Conservation (phyloP, 2,888 invertebrate species). For the Anagyrus pseudococci region DNA sequence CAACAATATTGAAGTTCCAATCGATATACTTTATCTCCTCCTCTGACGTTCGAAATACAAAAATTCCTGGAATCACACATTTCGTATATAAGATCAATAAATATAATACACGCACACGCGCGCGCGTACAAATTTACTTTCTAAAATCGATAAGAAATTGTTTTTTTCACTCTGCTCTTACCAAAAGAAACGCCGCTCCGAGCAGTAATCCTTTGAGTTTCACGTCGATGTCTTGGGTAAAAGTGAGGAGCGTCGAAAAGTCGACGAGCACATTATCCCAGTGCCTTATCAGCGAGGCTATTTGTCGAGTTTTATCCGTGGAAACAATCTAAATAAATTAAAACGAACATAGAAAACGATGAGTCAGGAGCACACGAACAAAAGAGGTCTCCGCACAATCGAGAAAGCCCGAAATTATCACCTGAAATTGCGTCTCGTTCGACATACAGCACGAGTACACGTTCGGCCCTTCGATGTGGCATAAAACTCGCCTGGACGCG, state of each 20-base stretch:
- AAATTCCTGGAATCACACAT: conserved; percentile 68
- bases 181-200: conserved; percentile 84
- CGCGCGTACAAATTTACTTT: no score
- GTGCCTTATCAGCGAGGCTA: conserved; percentile 74
- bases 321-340: conserved; percentile 46
- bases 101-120: no score
- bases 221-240: conserved; percentile 75
- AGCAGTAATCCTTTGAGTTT: conserved; percentile 81
- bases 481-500: conserved; percentile 68
- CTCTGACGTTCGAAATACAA: conserved; percentile 66
- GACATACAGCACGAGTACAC: conserved; percentile 68
- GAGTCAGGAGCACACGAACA: background rate
- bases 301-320: conserved; percentile 67
- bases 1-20: no score
- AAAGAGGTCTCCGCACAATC: background rate
- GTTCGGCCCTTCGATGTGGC: conserved; percentile 78
- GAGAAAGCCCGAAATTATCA: no score
- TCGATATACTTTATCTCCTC: conserved; percentile 5
- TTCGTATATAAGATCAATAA: no score
- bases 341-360: no score
- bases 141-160: no score
- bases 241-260: conserved; percentile 77
- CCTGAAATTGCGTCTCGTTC: conserved; percentile 71
- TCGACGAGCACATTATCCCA: conserved; percentile 74
- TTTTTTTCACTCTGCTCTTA: no score